Evolutionary conservation across 2,888 invertebrate genomes (phyloP).

Genomic region (Drosophila lacicola): DNA sequence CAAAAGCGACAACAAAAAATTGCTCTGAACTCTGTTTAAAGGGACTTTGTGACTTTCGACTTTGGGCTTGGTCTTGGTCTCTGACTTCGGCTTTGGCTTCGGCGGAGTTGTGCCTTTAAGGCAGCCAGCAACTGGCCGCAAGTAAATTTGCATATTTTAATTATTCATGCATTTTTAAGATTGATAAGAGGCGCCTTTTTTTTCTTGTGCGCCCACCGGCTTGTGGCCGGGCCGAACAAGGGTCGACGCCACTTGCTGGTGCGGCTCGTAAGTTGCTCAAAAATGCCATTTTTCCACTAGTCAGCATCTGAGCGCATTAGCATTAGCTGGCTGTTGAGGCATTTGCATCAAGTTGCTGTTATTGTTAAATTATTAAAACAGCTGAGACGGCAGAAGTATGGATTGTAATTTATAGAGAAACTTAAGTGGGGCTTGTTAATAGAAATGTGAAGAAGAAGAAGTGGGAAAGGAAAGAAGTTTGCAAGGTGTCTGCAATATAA

Average conservation of each 20-base stretch:
- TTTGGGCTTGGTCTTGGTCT: slow-evolving; percentile 15
- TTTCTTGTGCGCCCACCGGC: slow-evolving; percentile 11
- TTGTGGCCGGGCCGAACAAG: slow-evolving; percentile 8
- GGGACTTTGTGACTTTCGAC: slow-evolving; percentile 65
- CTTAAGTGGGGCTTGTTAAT: neutral
- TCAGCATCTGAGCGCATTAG: slow-evolving; percentile 43
- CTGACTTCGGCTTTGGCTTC: neutral
- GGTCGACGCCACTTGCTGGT: slow-evolving; percentile 22
- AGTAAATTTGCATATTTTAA: slow-evolving; percentile 76
- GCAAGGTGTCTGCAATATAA: neutral
- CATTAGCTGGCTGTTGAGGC: slow-evolving; percentile 30
- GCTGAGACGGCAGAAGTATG: slow-evolving; percentile 31
- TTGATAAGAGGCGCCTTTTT: slow-evolving; percentile 68
- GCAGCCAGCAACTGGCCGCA: slow-evolving; percentile 62
- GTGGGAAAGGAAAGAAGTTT: neutral
- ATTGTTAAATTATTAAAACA: slow-evolving; percentile 51
- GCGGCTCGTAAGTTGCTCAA: slow-evolving; percentile 7
- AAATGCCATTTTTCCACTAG: slow-evolving; percentile 34
- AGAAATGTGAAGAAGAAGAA: neutral
- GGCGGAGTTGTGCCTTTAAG: slow-evolving; percentile 38
- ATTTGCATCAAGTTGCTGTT: slow-evolving; percentile 49
- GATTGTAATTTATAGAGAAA: slow-evolving; percentile 15
- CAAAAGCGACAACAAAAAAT: slow-evolving; percentile 22
- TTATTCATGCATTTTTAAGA: slow-evolving; percentile 80
- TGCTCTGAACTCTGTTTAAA: slow-evolving; percentile 33